Evolutionary conservation across 2,113 vertebrate genomes (phyloP).

Genomic region (Mohoua ochrocephala): DNA sequence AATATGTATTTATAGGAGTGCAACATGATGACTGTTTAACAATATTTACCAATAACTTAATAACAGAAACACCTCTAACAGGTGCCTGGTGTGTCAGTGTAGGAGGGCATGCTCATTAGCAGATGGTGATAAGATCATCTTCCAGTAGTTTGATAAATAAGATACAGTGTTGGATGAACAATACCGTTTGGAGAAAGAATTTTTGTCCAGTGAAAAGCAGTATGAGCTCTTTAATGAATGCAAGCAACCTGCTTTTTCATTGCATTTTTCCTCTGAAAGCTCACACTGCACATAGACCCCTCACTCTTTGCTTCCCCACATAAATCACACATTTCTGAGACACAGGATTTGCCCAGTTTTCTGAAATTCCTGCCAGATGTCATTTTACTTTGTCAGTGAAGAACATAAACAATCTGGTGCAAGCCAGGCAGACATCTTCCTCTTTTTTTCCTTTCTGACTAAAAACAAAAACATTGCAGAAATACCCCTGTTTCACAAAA

Average conservation of each 20-base stretch:
- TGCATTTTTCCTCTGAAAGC: background rate
- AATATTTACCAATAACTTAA: background rate
- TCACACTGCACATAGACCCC: background rate
- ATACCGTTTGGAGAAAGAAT: background rate
- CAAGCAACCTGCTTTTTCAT: background rate
- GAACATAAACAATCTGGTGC: background rate
- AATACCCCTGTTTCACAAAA: background rate
- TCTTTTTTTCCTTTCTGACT: background rate
- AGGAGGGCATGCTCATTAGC: background rate
- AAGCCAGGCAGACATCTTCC: background rate
- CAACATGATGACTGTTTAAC: background rate
- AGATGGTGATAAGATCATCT: background rate
- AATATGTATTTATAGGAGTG: background rate
- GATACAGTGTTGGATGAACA: background rate
- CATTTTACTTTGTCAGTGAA: background rate
- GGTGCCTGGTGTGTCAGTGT: background rate
- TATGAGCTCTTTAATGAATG: background rate
- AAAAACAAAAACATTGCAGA: background rate
- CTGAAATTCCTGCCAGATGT: background rate
- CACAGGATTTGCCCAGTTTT: background rate
- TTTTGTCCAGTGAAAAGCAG: background rate
- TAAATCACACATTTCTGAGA: background rate
- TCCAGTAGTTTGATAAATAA: background rate
- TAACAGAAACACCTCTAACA: background rate
- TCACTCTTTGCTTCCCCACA: background rate